Conservation (phyloP, 2,113 vertebrate genomes). For the Cygnus atratus region DNA sequence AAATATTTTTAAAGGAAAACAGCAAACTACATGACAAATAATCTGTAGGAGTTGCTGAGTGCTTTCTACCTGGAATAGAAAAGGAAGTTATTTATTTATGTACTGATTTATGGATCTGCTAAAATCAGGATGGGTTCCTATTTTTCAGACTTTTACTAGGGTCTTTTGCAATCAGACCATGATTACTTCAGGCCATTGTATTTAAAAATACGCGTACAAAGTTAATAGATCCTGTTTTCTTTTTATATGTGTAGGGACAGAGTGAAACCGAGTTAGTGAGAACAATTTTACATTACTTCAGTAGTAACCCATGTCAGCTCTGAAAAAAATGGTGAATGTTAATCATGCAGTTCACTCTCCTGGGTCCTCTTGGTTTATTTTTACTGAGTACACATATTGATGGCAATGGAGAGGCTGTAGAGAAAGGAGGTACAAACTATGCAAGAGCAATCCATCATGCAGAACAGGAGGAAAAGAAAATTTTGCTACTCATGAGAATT, state of each 20-base stretch:
- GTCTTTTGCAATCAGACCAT: background rate
- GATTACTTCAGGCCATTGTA: background rate
- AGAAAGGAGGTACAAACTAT: background rate
- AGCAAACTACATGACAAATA: background rate
- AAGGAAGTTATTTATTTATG: background rate
- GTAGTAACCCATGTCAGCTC: background rate
- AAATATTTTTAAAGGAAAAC: background rate
- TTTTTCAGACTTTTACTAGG: background rate
- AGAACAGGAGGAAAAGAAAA: background rate
- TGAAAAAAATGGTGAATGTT: background rate
- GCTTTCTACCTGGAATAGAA: background rate
- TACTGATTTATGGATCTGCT: background rate
- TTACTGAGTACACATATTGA: background rate
- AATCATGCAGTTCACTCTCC: background rate
- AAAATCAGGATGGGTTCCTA: background rate
- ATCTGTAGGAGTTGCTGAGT: background rate
- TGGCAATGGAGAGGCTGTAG: background rate
- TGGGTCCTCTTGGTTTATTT: background rate
- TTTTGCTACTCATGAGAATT: background rate
- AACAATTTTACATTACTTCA: background rate
- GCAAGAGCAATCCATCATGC: background rate
- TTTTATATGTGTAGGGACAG: background rate
- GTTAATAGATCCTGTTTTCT: background rate
- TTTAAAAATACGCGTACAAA: background rate
- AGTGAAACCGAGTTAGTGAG: background rate